Base-by-base conservation (phyloP, 2,888 invertebrate species). In the Drosophila prolongata region DNA sequence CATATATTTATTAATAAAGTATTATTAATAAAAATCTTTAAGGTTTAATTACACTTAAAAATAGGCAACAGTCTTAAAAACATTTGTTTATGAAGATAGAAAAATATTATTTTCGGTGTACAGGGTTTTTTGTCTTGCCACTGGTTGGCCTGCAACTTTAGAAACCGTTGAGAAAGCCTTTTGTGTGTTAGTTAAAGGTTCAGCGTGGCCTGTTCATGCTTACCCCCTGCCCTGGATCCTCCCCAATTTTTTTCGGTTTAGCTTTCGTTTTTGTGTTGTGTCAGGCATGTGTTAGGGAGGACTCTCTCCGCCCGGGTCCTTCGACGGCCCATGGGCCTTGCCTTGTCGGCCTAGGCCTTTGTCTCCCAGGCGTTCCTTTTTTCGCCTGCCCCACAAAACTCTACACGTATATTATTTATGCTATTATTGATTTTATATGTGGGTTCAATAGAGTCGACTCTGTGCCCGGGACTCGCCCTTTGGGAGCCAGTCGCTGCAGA, bases 371-470 rank as follows among this genome's bases (percentile, higher is more conserved):
- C 44, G 57, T 47, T 60, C 40, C 55, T 14, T 40, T 49, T 30
- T 40, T 56, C 53, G 53, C 55, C 49, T 46, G 46, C 37, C 61
- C 49, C 69, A 42, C 38, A 57, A 27, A 61, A 62, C 65, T 61
- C 54, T 58, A 65, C 68, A 71, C 67, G 76, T 82, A 86, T 83
- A 89, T 86, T 89, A 86, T 86, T 78, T 86, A 89, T 88, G 89
- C 76, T 79, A 76, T 83, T 88, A 86, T 86, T 69, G 86, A 86
- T 86, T 86, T 86, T 88, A 53, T 78, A 58, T 76, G 77, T 67
- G 76, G 67, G 71, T 82, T 67, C 61, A 75, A 66, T 66, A 53
- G 71, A 75, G 75, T 68, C 55, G 59, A 46, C 58, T 40, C 58
- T 19, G 38, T 11, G 38, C 19, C 58, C 34, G 62, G 43, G 43